These are phyloP conservation scores for Sipha flava DNA, from an alignment of 1,140 invertebrate species.

Conservation along the genomic window DNA sequence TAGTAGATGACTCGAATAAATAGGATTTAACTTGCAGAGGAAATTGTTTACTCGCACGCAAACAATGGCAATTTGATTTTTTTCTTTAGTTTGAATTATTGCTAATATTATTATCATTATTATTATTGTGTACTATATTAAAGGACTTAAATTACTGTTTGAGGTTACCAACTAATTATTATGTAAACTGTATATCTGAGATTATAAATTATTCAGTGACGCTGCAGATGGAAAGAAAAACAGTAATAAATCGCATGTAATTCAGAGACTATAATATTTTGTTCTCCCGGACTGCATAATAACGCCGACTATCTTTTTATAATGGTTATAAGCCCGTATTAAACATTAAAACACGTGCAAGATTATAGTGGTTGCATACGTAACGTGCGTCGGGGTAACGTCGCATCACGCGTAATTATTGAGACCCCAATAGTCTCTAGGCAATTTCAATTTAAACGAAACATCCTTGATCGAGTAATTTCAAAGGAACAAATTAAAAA, in stretches of 20 bases:
- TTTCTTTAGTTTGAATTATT: too few species aligned
- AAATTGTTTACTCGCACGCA: too few species aligned
- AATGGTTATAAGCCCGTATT: neutral
- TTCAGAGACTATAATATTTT: neutral
- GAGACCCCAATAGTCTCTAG: neutral
- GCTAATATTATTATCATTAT: too few species aligned
- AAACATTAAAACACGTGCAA: neutral
- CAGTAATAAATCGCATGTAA: neutral
- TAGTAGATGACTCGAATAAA: too few species aligned
- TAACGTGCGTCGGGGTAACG: neutral
- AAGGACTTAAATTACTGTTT: too few species aligned
- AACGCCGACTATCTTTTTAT: neutral
- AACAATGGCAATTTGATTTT: too few species aligned
- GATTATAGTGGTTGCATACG: neutral
- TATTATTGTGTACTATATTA: too few species aligned
- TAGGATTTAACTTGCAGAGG: too few species aligned
- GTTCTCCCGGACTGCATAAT: neutral
- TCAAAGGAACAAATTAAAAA: neutral
- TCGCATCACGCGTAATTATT: neutral
- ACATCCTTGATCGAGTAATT: neutral
- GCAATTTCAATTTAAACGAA: conserved; percentile 1
- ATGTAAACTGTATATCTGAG: too few species aligned
- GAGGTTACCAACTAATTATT: too few species aligned
- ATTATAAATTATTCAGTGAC: too few species aligned
- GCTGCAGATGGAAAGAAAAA: neutral